Percentiles rank a stretch among this genome's conserved stretches.
Evolutionary conservation across 2,888 invertebrate species (phyloP).

Genomic region (Timema podura): DNA sequence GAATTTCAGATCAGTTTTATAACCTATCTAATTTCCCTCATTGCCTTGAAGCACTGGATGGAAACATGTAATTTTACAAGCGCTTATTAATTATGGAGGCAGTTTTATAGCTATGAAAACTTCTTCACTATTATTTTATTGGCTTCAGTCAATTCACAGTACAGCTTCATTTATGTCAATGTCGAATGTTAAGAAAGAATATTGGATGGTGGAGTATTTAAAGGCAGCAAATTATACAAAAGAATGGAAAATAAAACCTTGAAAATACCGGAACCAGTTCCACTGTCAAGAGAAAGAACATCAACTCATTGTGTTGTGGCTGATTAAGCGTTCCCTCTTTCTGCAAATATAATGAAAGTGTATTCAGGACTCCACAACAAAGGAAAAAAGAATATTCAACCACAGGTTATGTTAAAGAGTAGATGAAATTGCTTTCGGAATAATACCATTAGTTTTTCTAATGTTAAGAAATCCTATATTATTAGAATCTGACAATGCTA

Average conservation of each 20-base stretch:
- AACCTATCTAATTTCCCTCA: background rate
- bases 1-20: background rate
- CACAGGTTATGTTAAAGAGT: background rate
- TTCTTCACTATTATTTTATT: background rate
- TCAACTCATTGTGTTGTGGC: background rate
- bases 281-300: background rate
- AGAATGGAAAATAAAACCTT: background rate
- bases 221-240: background rate
- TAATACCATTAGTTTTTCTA: background rate
- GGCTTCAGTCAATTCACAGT: background rate
- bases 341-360: slow-evolving; percentile 1
- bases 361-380: background rate
- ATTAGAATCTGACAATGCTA: background rate
- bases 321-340: background rate
- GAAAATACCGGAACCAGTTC: background rate
- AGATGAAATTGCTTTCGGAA: background rate
- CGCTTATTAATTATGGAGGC: no score
- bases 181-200: background rate
- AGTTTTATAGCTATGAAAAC: background rate
- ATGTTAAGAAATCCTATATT: background rate
- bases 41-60: background rate
- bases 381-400: background rate
- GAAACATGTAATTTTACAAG: background rate
- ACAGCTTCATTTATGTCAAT: background rate
- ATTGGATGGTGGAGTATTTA: background rate